phyloP scores from a whole-genome alignment of 2,113 vertebrate species.

The Casuarius casuarius region DNA sequence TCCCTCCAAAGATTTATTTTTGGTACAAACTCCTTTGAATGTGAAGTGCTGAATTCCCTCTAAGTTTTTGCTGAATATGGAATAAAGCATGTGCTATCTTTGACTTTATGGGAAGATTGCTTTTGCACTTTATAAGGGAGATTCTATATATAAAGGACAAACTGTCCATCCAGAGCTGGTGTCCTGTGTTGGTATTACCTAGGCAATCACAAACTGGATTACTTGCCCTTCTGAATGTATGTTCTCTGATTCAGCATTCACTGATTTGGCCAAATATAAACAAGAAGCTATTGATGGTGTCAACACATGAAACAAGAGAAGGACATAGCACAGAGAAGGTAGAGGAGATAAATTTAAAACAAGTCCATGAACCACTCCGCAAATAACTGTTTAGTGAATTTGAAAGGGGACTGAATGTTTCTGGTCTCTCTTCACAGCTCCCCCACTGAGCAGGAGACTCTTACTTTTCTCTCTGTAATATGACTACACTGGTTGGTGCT shows the following conservation, averaged over 20 bases:
- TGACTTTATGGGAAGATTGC: not conserved
- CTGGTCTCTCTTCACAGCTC: not conserved
- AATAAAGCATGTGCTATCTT: not conserved
- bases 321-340: not conserved
- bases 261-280: not conserved
- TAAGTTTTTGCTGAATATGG: not conserved
- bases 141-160: not conserved
- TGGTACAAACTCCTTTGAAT: constrained; percentile 18
- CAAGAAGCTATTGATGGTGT: not conserved
- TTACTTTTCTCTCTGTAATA: not conserved
- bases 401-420: not conserved
- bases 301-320: not conserved
- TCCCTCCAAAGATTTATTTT: constrained; percentile 54
- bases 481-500: not conserved
- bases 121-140: not conserved
- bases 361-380: not conserved
- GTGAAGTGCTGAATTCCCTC: not conserved
- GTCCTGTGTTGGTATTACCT: not conserved
- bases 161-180: not conserved
- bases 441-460: not conserved
- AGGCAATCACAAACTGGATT: not conserved
- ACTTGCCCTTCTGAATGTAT: not conserved
- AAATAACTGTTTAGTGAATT: not conserved
- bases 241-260: not conserved
- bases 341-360: not conserved